Percentiles rank a stretch among this genome's conserved stretches.
Evolutionary conservation across 2,888 invertebrate genomes (phyloP).

Genomic region (Oxytorus armatus): DNA sequence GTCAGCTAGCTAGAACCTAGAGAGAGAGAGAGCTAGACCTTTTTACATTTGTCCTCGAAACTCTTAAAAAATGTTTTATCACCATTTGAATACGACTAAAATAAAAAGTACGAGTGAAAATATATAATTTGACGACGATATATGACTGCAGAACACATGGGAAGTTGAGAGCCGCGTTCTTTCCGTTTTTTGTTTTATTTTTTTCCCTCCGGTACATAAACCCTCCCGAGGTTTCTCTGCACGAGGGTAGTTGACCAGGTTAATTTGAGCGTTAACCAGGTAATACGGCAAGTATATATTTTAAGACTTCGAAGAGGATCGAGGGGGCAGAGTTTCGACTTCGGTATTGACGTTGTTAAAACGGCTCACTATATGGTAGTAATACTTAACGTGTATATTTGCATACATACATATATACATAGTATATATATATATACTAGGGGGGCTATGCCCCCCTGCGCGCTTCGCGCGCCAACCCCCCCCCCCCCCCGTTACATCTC

Average conservation of each 20-base stretch:
- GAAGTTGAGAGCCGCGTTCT: background rate
- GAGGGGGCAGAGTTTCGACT: constrained; percentile 15
- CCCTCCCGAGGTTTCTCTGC: constrained; percentile 9
- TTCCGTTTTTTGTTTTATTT: background rate
- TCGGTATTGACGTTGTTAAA: constrained; percentile 8
- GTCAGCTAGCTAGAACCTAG: too few species aligned
- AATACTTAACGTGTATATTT: too few species aligned
- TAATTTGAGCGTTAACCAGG: constrained; percentile 43
- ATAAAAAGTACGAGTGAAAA: constrained; percentile 5
- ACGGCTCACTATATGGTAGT: background rate
- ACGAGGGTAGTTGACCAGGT: constrained; percentile 21
- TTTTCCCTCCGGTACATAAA: constrained; percentile 13
- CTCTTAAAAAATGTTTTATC: background rate
- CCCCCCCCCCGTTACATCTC: too few species aligned
- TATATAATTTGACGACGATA: constrained; percentile 10
- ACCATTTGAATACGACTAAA: background rate
- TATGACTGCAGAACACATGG: too few species aligned
- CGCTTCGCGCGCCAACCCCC: too few species aligned
- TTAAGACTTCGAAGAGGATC: constrained; percentile 32
- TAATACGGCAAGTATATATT: constrained; percentile 14
- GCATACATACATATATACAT: too few species aligned
- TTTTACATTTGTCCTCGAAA: too few species aligned
- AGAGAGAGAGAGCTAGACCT: too few species aligned
- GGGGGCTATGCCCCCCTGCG: too few species aligned
- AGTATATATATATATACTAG: too few species aligned